Base-by-base conservation (phyloP, 2,888 invertebrate genomes). In the Troides helena region DNA sequence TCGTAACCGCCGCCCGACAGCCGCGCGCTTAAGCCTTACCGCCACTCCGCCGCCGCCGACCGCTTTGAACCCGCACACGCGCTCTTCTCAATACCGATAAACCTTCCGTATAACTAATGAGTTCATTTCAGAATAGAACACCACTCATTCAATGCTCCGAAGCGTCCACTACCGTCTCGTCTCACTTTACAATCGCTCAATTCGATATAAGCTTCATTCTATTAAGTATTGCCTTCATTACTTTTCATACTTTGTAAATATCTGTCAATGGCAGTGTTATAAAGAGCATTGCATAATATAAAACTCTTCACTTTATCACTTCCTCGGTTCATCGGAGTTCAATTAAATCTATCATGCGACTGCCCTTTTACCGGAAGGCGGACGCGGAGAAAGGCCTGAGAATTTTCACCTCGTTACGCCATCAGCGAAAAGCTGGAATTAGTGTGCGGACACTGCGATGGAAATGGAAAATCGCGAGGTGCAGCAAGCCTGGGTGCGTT, bases 391-490 rank as follows among this genome's bases (percentile, higher is more conserved):
- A 88, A 88, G 88, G 86, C 80, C 79, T 81, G 79, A 83, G 85
- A 86, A 85, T 86, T 86, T 86, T 86, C 85, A 80, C 81, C 79
- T 76, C 79, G 83, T 90, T 88, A 89, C 85, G 85, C 85, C 85
- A 89, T 80, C 82, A 78, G 77, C 79, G 81, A 73, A 81, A 80
- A 80, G 82, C 83, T 86, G 84, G 85, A 88, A 86, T 88, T 87
- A 88, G 85, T 83, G 80, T 85, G 83, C 78, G 81, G 81, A 85
- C 82, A 80, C 84, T 82, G 90, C 90, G 85, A 90, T 91, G 90
- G 91, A 90, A 90, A 90, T 91, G 91, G 91, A 89, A 85, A 90
- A 90, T 86, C 87, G 85, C 86, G 88, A 86, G 86, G 86, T 78
- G 81, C 79, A 78, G 77, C 82, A 75, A 73, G 71, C 74, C 76